A percentile compares a stretch with the other conserved stretches of the same genome.
Conservation (phyloP, 2,113 vertebrate species). For the Cyphomyrus plagiostoma region DNA sequence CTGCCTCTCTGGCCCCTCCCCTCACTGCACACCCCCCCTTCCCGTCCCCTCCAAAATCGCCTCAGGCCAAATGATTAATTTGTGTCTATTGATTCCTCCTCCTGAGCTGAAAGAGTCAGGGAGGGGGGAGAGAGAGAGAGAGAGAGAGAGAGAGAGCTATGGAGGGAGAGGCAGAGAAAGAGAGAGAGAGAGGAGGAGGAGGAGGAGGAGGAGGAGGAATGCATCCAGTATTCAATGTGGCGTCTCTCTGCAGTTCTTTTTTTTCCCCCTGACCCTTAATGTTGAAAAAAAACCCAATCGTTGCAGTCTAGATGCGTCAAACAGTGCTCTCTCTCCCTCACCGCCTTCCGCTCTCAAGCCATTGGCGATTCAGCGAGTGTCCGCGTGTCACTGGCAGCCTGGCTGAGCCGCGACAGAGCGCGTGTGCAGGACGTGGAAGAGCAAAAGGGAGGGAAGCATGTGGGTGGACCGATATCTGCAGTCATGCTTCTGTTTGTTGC, state of each 20-base stretch:
- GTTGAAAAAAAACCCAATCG: slow-evolving; percentile 44
- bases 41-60: slow-evolving; percentile 33
- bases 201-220: slow-evolving; percentile 31
- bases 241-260: slow-evolving; percentile 55
- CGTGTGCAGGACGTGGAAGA: background rate
- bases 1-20: background rate
- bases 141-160: slow-evolving; percentile 37
- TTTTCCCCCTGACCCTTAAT: slow-evolving; percentile 36
- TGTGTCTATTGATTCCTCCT: slow-evolving; percentile 55
- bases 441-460: background rate
- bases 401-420: slow-evolving; percentile 38
- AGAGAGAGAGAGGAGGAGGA: slow-evolving; percentile 26
- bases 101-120: slow-evolving; percentile 36
- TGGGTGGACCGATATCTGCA: background rate
- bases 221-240: slow-evolving; percentile 59
- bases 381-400: slow-evolving; percentile 56
- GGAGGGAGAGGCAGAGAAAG: slow-evolving; percentile 21
- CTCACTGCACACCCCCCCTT: background rate
- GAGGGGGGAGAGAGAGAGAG: slow-evolving; percentile 43
- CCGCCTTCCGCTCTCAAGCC: background rate
- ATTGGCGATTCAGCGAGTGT: slow-evolving; percentile 58
- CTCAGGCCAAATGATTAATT: slow-evolving; percentile 57
- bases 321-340: slow-evolving; percentile 23
- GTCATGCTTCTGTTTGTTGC: background rate
- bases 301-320: slow-evolving; percentile 45